Evolutionary conservation across 2,888 invertebrate species (phyloP).

Genomic region (Latrodectus elegans): DNA sequence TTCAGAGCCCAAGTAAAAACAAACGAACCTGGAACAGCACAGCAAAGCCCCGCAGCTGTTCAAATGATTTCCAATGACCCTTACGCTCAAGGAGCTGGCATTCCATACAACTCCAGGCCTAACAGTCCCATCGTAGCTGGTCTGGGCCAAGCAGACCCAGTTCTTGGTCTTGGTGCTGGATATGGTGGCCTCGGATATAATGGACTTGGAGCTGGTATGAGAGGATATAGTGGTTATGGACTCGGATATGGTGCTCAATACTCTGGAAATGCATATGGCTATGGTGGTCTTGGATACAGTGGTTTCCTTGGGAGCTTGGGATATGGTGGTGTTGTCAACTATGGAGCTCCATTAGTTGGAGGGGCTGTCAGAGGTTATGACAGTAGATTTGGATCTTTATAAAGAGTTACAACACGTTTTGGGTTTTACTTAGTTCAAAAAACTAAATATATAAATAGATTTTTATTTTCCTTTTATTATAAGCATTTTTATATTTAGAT

Average conservation of each 20-base stretch:
- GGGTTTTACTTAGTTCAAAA: too few species aligned
- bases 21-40: conserved; percentile 28
- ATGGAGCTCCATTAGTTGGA: conserved; percentile 47
- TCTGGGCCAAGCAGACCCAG: too few species aligned
- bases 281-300: conserved; percentile 12
- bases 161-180: too few species aligned
- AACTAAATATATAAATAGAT: too few species aligned
- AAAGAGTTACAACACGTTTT: too few species aligned
- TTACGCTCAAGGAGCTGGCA: background rate
- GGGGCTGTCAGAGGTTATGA: conserved; percentile 38
- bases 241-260: background rate
- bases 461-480: too few species aligned
- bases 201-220: background rate
- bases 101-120: too few species aligned
- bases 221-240: background rate
- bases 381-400: conserved; percentile 15
- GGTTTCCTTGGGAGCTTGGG: conserved; percentile 30
- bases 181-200: background rate
- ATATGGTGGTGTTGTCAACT: conserved; percentile 29
- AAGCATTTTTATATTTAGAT: too few species aligned
- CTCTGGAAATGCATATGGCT: too few species aligned
- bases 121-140: too few species aligned
- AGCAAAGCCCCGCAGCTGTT: conserved; percentile 18
- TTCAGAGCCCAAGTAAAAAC: conserved; percentile 24
- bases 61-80: conserved; percentile 1